phyloP scores from a whole-genome alignment of 2,113 vertebrate species.

The Ageneiosus marmoratus region DNA sequence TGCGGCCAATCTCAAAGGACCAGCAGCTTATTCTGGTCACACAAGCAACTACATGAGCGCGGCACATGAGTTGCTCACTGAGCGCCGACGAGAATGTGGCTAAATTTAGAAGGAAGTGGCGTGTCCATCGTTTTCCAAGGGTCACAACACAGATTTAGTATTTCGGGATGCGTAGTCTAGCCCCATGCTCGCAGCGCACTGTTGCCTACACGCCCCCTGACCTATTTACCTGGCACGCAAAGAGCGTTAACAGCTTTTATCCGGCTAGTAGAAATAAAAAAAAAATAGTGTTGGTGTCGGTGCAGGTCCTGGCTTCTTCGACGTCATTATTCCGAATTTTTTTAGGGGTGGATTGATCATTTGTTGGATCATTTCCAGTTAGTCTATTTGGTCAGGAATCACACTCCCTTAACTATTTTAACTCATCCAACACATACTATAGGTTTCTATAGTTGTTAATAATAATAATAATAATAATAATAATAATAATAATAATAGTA shows the following conservation, averaged over 20 bases:
- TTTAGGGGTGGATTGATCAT: background rate
- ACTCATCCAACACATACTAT: background rate
- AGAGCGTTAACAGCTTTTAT: background rate
- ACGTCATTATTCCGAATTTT: background rate
- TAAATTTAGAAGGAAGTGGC: slow-evolving; percentile 70
- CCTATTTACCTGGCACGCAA: slow-evolving; percentile 5
- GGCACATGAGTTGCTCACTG: slow-evolving; percentile 40
- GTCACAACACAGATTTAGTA: slow-evolving; percentile 44
- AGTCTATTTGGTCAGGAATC: background rate
- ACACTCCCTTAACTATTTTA: background rate
- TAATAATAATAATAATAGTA: background rate
- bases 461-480: background rate
- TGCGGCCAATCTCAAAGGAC: slow-evolving; percentile 48
- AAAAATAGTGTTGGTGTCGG: background rate
- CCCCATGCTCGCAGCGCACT: slow-evolving; percentile 57
- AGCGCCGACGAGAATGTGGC: slow-evolving; percentile 50
- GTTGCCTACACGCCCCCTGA: slow-evolving; percentile 54
- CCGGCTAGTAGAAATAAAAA: background rate
- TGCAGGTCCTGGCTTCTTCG: background rate
- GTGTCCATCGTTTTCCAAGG: slow-evolving; percentile 59
- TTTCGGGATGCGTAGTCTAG: slow-evolving; percentile 60
- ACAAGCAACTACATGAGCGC: slow-evolving; percentile 41
- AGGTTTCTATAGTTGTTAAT: background rate
- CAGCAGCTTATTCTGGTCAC: slow-evolving; percentile 55
- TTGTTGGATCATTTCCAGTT: background rate